Base-by-base conservation (phyloP, 2,113 vertebrate genomes). In the Mobula hypostoma region DNA sequence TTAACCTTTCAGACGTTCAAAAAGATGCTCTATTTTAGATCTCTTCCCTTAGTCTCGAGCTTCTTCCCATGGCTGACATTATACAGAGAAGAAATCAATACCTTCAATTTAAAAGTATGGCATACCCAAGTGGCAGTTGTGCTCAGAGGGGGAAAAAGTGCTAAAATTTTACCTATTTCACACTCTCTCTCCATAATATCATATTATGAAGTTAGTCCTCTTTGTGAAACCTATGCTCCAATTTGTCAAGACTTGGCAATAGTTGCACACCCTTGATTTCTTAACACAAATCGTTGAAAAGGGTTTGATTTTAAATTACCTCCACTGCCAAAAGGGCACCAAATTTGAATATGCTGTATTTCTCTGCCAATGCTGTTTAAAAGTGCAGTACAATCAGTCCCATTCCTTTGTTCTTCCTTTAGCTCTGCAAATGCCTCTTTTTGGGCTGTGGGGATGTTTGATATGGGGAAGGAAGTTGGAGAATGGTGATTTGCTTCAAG, bases 1-100 rank as follows among this genome's bases (percentile, higher is more conserved):
- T 74, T 93, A 56, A 93, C 70, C 32, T 93, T 93, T 74, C 8
- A 93, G 91, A 93, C 21, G 15, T 48, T 76, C 91, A 76, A 70
- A 93, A 93, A 74, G 36, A 93, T 56, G 70, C 91, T 93, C 72
- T 8, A 29, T 0, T 93, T 93, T 3, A 27, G 68, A 40, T 68
- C 32, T 70, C 61, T 32, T 36, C 5, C 68, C 66, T 68, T 24
- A 32, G 14, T 72, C 66, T 5, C 11, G 70, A 32, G 70, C 90
- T 19, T 68, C 19, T 92, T 92, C 90, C 19, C 7, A 27, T 72
- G 66, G 66, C 36, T 92, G 68, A 1, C 48, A 29, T 87, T 61
- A 29, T 12, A 5, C 83, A 21, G 61, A 48, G 36, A 9, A 36
- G 27, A 91, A 9, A 15, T 17, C 21, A 63, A 91, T 19, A 40